Evolutionary conservation across 2,113 vertebrate species (phyloP).

Genomic region (Daphoenositta chrysoptera): DNA sequence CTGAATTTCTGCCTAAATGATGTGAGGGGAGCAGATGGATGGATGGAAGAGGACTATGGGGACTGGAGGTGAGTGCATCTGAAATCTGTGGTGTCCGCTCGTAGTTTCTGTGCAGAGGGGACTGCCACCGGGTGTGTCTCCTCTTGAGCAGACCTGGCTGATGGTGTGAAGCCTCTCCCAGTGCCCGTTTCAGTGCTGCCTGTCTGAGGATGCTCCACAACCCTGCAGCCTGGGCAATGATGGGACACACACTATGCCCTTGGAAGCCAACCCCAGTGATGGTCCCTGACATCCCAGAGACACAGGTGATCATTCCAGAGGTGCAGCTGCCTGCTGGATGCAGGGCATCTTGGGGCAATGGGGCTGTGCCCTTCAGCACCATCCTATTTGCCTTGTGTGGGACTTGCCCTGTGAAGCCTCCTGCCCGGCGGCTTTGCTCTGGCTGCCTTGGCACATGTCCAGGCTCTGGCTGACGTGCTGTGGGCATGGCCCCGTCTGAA

Average conservation of each 20-base stretch:
- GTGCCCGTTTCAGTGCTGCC: not conserved
- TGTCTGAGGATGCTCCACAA: not conserved
- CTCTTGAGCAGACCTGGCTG: accelerated
- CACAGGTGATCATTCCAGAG: not conserved
- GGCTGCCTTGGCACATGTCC: accelerated
- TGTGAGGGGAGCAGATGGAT: accelerated
- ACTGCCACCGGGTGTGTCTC: too few relatives aligned
- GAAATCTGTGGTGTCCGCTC: not conserved
- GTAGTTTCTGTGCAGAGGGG: not conserved
- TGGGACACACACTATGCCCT: accelerated
- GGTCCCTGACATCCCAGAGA: not conserved
- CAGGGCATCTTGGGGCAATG: not conserved
- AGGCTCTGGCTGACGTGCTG: not conserved
- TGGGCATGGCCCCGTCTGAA: not conserved
- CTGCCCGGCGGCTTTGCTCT: not conserved
- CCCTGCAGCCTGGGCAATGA: not conserved
- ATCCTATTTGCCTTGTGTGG: not conserved
- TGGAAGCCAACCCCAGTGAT: too few relatives aligned
- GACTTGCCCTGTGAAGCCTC: not conserved
- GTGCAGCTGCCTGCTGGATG: not conserved
- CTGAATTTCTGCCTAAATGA: not conserved
- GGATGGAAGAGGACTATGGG: not conserved
- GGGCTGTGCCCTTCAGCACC: not conserved
- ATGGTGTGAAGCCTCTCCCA: accelerated
- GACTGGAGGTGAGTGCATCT: not conserved